Percentiles rank a stretch among this genome's conserved stretches.
Evolutionary conservation across 2,113 vertebrate species (phyloP).

Genomic region (Falco punctatus): DNA sequence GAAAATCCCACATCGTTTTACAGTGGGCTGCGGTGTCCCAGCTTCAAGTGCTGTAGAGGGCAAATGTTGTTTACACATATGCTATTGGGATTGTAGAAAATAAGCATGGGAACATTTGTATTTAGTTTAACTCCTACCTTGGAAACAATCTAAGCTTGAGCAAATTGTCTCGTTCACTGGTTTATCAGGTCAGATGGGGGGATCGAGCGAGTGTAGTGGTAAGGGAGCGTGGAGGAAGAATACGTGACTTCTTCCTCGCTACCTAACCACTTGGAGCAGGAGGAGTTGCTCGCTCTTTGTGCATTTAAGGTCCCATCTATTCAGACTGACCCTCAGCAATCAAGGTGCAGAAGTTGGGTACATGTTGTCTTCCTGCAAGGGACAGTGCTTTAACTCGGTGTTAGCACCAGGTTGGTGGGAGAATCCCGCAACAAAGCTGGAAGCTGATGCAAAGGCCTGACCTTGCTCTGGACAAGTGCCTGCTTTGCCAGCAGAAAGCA

Average conservation of each 20-base stretch:
- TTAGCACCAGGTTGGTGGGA: neutral
- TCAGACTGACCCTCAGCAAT: neutral
- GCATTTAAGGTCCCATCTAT: neutral
- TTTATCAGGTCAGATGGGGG: neutral
- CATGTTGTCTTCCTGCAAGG: neutral
- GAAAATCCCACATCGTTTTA: neutral
- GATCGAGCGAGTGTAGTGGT: accelerated
- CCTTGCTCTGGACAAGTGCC: neutral
- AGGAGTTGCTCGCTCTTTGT: neutral
- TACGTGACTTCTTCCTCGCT: neutral
- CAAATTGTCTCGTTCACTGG: neutral
- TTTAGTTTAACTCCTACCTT: neutral
- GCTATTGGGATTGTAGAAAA: neutral
- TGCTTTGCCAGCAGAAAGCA: neutral
- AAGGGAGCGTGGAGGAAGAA: neutral
- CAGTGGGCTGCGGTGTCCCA: neutral
- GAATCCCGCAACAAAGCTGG: neutral
- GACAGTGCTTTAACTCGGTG: neutral
- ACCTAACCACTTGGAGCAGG: neutral
- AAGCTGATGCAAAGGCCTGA: neutral
- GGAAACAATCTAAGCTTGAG: neutral
- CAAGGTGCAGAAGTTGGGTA: neutral
- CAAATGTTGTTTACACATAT: neutral
- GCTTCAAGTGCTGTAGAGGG: neutral
- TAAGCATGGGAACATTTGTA: neutral